Percentiles rank a stretch among this genome's conserved stretches.
These are phyloP conservation scores for Sebastes melanostomus DNA, from an alignment of 2,797 vertebrate genomes.

Conservation along the genomic window DNA sequence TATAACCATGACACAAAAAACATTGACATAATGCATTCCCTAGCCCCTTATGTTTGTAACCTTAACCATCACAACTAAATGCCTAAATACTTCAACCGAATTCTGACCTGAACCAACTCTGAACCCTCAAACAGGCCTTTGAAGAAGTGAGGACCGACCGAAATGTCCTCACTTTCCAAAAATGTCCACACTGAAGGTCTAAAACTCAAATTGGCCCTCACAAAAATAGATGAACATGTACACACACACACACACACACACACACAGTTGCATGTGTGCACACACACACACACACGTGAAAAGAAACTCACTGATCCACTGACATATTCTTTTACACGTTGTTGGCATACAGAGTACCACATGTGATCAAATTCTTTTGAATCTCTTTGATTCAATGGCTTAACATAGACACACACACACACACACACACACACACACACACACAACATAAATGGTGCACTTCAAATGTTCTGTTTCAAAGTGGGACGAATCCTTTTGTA, in stretches of 20 bases:
- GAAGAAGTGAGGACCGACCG: too few relatives aligned
- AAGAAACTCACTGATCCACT: not conserved
- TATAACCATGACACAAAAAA: not conserved
- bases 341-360: not conserved
- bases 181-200: too few relatives aligned
- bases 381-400: not conserved
- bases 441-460: not conserved
- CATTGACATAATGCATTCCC: too few relatives aligned
- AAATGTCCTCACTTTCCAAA: too few relatives aligned
- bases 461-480: not conserved
- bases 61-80: too few relatives aligned
- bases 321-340: constrained; percentile 10
- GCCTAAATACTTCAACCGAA: too few relatives aligned
- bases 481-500: constrained; percentile 16
- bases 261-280: not conserved
- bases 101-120: too few relatives aligned
- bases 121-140: too few relatives aligned
- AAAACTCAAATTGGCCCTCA: too few relatives aligned
- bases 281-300: too few relatives aligned
- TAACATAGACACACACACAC: not conserved
- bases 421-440: not conserved
- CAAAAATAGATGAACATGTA: too few relatives aligned
- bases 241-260: not conserved
- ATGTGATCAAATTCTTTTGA: constrained; percentile 17
- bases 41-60: too few relatives aligned